phyloP scores from a whole-genome alignment of 2,797 vertebrate genomes.

The Melopsittacus undulatus region DNA sequence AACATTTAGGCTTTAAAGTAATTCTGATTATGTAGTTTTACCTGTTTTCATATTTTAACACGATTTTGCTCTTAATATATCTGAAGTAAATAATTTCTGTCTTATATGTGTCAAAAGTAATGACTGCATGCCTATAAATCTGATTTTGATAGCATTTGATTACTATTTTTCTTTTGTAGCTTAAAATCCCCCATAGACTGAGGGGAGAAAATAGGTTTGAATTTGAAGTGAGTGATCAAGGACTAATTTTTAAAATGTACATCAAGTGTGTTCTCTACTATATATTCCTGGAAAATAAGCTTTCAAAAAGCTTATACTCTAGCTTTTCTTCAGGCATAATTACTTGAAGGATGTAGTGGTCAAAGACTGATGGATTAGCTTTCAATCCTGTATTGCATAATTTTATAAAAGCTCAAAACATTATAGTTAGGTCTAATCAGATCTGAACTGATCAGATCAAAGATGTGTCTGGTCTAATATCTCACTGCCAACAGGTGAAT shows the following conservation, averaged over 20 bases:
- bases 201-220: not conserved
- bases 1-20: not conserved
- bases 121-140: not conserved
- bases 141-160: not conserved
- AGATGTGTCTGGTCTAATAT: not conserved
- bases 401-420: not conserved
- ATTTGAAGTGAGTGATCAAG: not conserved
- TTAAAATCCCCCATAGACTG: not conserved
- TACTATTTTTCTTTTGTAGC: not conserved
- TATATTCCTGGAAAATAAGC: not conserved
- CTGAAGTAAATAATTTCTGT: not conserved
- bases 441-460: not conserved
- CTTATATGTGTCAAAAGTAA: not conserved
- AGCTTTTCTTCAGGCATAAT: not conserved
- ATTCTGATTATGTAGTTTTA: not conserved
- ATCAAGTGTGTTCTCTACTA: not conserved
- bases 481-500: not conserved
- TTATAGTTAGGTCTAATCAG: not conserved
- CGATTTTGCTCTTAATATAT: not conserved
- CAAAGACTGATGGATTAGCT: not conserved
- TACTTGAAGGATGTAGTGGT: not conserved
- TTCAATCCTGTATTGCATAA: not conserved
- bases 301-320: not conserved
- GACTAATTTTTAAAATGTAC: not conserved
- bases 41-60: not conserved